Percentiles rank a stretch among this genome's conserved stretches.
Evolutionary conservation across 2,113 vertebrate genomes (phyloP).

Genomic region (Ailurus styani): DNA sequence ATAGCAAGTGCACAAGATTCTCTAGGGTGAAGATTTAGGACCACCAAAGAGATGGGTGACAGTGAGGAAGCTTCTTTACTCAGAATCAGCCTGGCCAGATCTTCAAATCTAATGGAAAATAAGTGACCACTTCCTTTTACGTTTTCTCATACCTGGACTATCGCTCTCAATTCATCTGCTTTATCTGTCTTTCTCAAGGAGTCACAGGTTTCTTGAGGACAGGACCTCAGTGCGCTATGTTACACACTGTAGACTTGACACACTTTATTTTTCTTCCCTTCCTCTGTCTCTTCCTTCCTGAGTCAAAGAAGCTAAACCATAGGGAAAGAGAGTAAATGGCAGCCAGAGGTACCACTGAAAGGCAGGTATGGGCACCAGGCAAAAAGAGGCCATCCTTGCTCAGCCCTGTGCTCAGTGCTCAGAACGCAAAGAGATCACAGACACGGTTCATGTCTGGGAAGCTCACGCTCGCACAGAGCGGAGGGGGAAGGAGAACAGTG

Average conservation of each 20-base stretch:
- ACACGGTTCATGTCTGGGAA: rapidly evolving
- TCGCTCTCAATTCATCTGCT: background rate
- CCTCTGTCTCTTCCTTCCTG: background rate
- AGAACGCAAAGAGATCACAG: background rate
- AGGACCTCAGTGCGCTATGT: background rate
- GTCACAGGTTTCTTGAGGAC: background rate
- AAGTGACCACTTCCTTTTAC: background rate
- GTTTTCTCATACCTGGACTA: background rate
- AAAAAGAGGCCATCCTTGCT: background rate
- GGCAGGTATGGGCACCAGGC: background rate
- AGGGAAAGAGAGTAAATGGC: background rate
- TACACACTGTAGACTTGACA: too few species aligned
- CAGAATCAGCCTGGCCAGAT: background rate
- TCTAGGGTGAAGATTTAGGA: background rate
- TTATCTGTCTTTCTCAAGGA: background rate
- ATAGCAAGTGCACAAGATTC: background rate
- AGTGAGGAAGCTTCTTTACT: background rate
- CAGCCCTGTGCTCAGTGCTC: background rate
- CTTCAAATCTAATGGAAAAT: background rate
- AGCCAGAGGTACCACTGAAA: background rate
- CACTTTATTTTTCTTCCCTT: background rate
- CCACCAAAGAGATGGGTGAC: background rate
- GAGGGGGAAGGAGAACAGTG: too few species aligned
- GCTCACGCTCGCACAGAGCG: background rate
- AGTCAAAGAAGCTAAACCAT: background rate